Evolutionary conservation across 2,797 vertebrate genomes (phyloP), one percentile per base, ranked within the genome.

Genomic region (Acipenser oxyrinchus): DNA sequence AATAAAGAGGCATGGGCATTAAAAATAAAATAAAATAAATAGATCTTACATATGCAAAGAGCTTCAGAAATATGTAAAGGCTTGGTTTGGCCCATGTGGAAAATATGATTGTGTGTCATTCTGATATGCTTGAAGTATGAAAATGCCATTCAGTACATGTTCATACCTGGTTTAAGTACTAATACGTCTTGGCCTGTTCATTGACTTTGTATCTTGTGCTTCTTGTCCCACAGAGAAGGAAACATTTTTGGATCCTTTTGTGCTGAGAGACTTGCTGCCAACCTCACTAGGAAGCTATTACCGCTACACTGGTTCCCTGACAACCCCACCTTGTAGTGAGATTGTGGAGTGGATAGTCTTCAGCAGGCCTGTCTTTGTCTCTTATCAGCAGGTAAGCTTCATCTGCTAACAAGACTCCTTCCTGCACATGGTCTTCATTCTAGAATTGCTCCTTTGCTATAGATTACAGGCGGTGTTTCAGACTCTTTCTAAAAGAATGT

Each of bases 291-390:
- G 91, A 51, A 96, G 94, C 73, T 98, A 97, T 73, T 98, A 98
- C 70, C 93, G 95, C 53, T 98, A 98, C 78, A 84, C 93, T 0
- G 96, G 96, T 55, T 98, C 95, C 2, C 83, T 98, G 77, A 98
- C 96, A 12, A 98, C 95, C 0, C 96, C 96, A 0, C 96, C 96
- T 0, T 98, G 96, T 74, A 98, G 93, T 1, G 94, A 97, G 77
- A 92, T 96, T 1, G 95, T 98, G 72, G 96, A 98, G 76, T 98
- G 96, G 96, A 95, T 98, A 5, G 71, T 98, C 77, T 97, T 98
- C 82, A 90, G 87, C 76, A 90, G 86, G 53, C 95, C 96, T 0
- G 91, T 98, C 67, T 93, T 90, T 63, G 90, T 98, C 77, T 97
- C 95, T 68, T 95, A 94, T 78, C 94, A 91, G 74, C 96, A 98